Evolutionary conservation across 2,888 invertebrate species (phyloP), one percentile per base, ranked within the genome.

Genomic region (Octonoba sinensis): DNA sequence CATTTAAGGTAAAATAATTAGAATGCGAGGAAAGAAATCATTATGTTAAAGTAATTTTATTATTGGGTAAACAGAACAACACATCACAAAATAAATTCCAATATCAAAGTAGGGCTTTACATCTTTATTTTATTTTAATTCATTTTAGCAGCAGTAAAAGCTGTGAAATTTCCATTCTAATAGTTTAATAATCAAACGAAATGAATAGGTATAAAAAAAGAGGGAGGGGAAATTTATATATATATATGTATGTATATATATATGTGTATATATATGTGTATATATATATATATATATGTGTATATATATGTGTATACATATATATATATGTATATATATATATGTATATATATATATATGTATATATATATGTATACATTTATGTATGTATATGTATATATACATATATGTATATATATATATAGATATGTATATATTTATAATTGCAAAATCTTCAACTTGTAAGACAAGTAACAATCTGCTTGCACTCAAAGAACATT

Each of bases 121-220:
- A 67, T 67, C 67, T 75, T 75, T 75, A 75, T 75, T 74, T 74
- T 65, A 57, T 47, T 74, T 64, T 46, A 44, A 27, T 62, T 65
- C 60, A 72, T 46, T 72, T 66, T 62, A 57, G 51, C 56, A 75
- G 75, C 75, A 67, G 36, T 59, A 66, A 67, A 65, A 74, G 65
- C 67, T 67, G 67, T 57, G 46, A 51, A 46, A 67, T 36, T 74
- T 66, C 46, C 59, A 67, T 57, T 66, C 47, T 36, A 49, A 66
- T 60, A 18, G 59, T 18, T 75, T 44, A 56, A 57, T 65, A 73
- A n/a, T 47, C 46, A 46, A 73, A 49, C 47, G 24, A 11, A 72
- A 54, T 49, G 12, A 64, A 64, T n/a, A 64, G 20, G 36, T 60
- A 27, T 64, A 57, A 64, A 73, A 56, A 36, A 36, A 36, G 8